A percentile compares a stretch with the other conserved stretches of the same genome.
Conservation (phyloP, 2,113 vertebrate genomes). For the Dromiciops gliroides region DNA sequence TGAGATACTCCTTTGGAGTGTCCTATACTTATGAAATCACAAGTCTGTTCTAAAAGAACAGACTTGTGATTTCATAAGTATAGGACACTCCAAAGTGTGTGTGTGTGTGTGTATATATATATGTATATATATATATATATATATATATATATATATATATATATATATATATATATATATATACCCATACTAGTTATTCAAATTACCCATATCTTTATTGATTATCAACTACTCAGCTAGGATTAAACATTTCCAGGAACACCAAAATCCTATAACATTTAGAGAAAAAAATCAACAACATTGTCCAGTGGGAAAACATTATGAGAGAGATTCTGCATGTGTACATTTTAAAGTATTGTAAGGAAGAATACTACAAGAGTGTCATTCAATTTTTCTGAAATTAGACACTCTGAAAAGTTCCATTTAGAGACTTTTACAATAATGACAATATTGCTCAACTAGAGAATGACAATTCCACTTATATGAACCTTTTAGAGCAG, state of each 20-base stretch:
- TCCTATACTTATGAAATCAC: neutral
- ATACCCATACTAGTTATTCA: neutral
- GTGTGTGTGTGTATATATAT: too few relatives aligned
- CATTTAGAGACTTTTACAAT: slow-evolving; percentile 23
- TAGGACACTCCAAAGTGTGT: too few relatives aligned
- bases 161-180: too few relatives aligned
- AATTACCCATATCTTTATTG: neutral
- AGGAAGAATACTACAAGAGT: slow-evolving; percentile 8
- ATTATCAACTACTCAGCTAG: neutral
- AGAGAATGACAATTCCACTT: slow-evolving; percentile 55
- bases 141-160: too few relatives aligned
- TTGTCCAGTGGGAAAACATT: slow-evolving; percentile 3
- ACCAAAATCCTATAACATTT: slow-evolving; percentile 23
- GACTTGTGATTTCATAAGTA: too few relatives aligned
- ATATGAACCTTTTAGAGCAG: neutral
- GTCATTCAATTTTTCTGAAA: slow-evolving; percentile 44
- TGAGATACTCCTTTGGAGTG: neutral
- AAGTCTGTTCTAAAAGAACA: neutral
- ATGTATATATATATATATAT: too few relatives aligned
- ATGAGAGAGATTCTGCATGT: neutral
- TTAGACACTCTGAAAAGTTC: slow-evolving; percentile 38
- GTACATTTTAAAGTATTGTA: slow-evolving; percentile 30
- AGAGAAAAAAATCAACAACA: neutral
- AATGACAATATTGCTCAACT: slow-evolving; percentile 17
- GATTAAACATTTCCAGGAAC: slow-evolving; percentile 10